phyloP scores from a whole-genome alignment of 2,113 vertebrate species.

The Montifringilla adamsi region DNA sequence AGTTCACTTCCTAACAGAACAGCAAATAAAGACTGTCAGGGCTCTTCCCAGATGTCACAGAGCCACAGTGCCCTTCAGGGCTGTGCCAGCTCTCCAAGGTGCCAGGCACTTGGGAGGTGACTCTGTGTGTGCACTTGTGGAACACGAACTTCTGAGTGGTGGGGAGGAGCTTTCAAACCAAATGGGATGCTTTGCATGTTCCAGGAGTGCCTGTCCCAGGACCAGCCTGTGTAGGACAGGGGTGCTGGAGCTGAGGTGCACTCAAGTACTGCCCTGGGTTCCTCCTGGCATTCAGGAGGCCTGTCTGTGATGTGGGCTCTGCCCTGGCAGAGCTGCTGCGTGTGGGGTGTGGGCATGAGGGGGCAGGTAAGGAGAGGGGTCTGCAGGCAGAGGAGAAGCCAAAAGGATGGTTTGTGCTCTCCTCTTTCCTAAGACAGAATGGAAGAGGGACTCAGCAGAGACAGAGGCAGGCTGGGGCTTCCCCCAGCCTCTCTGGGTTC shows the following conservation, averaged over 20 bases:
- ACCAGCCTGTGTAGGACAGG: background rate
- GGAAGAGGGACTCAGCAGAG: background rate
- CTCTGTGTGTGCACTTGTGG: background rate
- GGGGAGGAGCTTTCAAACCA: background rate
- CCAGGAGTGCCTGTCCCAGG: background rate
- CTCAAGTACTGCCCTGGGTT: fast-evolving
- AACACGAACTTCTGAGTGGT: background rate
- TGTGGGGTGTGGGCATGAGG: fast-evolving
- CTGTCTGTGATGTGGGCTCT: background rate
- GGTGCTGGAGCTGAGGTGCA: background rate
- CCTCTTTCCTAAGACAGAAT: background rate
- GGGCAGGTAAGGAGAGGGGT: background rate
- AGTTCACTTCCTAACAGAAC: background rate
- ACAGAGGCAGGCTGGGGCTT: background rate
- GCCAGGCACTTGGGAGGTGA: background rate
- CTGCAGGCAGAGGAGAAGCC: background rate
- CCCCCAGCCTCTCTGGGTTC: background rate
- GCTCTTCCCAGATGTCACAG: background rate
- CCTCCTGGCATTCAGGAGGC: background rate
- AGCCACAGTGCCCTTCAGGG: background rate
- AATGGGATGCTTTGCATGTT: background rate
- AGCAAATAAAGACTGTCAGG: background rate
- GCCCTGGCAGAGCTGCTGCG: background rate
- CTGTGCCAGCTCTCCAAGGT: background rate
- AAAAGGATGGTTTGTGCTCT: background rate